These are phyloP conservation scores for Glaucomys volans DNA, from an alignment of 2,113 vertebrate species.

Conservation along the genomic window DNA sequence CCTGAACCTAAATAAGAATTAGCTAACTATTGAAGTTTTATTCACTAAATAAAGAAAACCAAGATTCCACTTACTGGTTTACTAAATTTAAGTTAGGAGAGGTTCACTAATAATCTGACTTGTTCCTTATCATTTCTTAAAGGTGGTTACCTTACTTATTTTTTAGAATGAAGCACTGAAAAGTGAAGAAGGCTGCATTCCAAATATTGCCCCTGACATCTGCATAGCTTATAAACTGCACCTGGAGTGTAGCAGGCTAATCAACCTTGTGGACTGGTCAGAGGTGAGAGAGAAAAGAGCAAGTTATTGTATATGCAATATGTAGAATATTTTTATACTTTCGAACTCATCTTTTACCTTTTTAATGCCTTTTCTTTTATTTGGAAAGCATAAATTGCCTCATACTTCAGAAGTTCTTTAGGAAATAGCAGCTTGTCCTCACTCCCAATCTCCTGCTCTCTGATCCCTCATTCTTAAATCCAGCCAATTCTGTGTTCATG, in stretches of 20 bases:
- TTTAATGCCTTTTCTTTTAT: background rate
- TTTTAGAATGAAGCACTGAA: slow-evolving; percentile 91
- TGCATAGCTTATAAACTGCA: slow-evolving; percentile 97
- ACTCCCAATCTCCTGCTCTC: background rate
- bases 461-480: background rate
- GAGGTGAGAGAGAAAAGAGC: slow-evolving; percentile 87
- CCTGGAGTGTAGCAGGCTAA: slow-evolving; percentile 96
- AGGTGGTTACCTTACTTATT: background rate
- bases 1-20: slow-evolving; percentile 7
- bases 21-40: background rate
- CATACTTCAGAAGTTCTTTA: background rate
- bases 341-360: slow-evolving; percentile 6
- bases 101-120: background rate
- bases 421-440: background rate
- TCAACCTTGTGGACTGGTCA: slow-evolving; percentile 98
- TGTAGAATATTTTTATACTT: background rate
- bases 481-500: background rate
- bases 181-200: slow-evolving; percentile 90
- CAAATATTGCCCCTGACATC: slow-evolving; percentile 94
- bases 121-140: slow-evolving; percentile 55
- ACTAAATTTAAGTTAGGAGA: slow-evolving; percentile 5
- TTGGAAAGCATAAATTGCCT: slow-evolving; percentile 51
- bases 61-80: background rate
- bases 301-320: background rate
- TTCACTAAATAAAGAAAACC: slow-evolving; percentile 3